A percentile compares a stretch with the other conserved stretches of the same genome.
Conservation (phyloP, 2,888 invertebrate genomes). For the Caenorhabditis zanzibari region DNA sequence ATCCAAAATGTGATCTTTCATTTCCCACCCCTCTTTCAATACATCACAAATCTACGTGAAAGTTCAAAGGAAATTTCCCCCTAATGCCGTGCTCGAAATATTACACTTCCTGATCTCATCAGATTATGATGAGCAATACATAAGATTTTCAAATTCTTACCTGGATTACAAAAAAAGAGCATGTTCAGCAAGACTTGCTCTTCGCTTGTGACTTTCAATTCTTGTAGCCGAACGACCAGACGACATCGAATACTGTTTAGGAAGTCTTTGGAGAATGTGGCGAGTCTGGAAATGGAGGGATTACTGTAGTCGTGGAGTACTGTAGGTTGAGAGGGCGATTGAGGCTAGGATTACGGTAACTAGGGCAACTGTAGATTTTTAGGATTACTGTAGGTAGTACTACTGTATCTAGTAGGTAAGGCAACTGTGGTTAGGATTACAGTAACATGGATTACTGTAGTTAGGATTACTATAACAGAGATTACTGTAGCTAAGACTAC, state of each 20-base stretch:
- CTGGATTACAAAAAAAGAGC: constrained; percentile 37
- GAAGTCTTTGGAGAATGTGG: constrained; percentile 13
- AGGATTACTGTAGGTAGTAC: too few relatives aligned
- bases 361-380: too few relatives aligned
- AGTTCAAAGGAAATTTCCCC: background rate
- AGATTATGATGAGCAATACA: background rate
- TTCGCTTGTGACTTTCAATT: constrained; percentile 33
- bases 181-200: constrained; percentile 16
- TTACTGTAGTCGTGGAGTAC: too few relatives aligned
- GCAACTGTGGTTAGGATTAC: too few relatives aligned
- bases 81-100: background rate
- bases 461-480: too few relatives aligned
- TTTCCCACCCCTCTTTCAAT: too few relatives aligned
- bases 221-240: background rate
- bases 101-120: background rate
- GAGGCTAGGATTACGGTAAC: too few relatives aligned
- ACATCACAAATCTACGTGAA: background rate
- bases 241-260: constrained; percentile 25
- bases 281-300: background rate
- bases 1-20: too few relatives aligned
- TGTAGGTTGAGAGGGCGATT: too few relatives aligned
- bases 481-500: too few relatives aligned
- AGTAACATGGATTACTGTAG: too few relatives aligned
- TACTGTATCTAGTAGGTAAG: too few relatives aligned
- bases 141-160: background rate